A percentile compares a stretch with the other conserved stretches of the same genome.
phyloP scores from a whole-genome alignment of 2,888 invertebrate species.

The Margaritifera margaritifera region DNA sequence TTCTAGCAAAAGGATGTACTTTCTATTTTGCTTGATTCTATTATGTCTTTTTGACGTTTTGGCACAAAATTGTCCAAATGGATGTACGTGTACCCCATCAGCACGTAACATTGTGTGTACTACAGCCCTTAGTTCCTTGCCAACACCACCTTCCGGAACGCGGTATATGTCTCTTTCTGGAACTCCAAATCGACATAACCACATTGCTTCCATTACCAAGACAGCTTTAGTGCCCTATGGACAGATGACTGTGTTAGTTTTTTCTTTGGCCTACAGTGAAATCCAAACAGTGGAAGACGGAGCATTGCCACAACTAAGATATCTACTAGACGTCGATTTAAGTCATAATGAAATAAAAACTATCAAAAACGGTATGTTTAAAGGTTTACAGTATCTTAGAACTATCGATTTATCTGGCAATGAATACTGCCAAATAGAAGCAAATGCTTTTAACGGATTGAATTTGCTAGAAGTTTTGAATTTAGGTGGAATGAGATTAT shows the following conservation, averaged over 20 bases:
- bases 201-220: background rate
- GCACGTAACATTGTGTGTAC: background rate
- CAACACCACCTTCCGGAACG: no score
- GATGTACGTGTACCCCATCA: slow-evolving; percentile 2
- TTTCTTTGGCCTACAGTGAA: slow-evolving; percentile 27
- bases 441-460: slow-evolving; percentile 28
- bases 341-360: slow-evolving; percentile 31
- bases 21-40: background rate
- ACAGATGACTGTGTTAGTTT: slow-evolving; percentile 8
- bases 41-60: background rate
- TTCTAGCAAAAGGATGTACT: no score
- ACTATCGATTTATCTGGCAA: slow-evolving; percentile 41
- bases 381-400: slow-evolving; percentile 32
- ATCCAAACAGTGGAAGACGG: slow-evolving; percentile 23
- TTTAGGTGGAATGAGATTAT: slow-evolving; percentile 31
- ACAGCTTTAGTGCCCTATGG: background rate
- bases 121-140: no score
- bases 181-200: background rate
- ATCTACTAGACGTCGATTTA: slow-evolving; percentile 33
- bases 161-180: no score
- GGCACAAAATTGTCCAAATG: slow-evolving; percentile 6
- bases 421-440: slow-evolving; percentile 31
- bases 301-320: slow-evolving; percentile 29
- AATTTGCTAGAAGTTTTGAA: slow-evolving; percentile 31
- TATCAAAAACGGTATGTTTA: slow-evolving; percentile 33